A percentile compares a stretch with the other conserved stretches of the same genome.
These are phyloP conservation scores for Tortrix viridana DNA, from an alignment of 2,888 invertebrate species.

Conservation along the genomic window DNA sequence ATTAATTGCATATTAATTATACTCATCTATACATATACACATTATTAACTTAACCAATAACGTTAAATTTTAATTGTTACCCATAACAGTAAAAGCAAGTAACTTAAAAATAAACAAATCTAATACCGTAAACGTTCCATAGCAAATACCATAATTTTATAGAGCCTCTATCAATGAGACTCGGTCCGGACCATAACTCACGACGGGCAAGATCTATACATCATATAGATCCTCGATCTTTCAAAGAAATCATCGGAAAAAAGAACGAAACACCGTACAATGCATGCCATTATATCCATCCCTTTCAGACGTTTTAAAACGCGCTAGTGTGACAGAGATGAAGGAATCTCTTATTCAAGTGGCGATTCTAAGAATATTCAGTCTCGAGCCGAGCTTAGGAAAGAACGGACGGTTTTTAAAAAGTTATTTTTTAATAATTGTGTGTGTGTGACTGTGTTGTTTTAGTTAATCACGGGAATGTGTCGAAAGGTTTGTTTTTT, in stretches of 20 bases:
- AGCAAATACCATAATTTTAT: conserved; percentile 41
- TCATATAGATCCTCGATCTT: conserved; percentile 72
- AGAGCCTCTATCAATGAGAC: conserved; percentile 61
- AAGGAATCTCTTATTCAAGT: conserved; percentile 62
- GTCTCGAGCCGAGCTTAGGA: conserved; percentile 50
- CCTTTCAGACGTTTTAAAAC: conserved; percentile 44
- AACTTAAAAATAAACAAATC: conserved; percentile 37
- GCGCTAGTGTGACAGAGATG: conserved; percentile 49
- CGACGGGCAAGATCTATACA: conserved; percentile 74
- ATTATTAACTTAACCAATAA: neutral
- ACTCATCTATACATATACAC: too few relatives aligned
- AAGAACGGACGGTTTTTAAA: conserved; percentile 42
- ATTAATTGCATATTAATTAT: too few relatives aligned
- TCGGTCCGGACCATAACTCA: conserved; percentile 71
- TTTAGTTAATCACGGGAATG: neutral
- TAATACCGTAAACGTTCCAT: conserved; percentile 10
- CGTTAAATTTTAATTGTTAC: neutral
- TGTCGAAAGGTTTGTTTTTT: neutral
- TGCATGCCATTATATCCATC: conserved; percentile 76
- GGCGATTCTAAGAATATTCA: conserved; percentile 51
- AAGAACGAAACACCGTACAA: conserved; percentile 65
- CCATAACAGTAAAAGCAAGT: neutral
- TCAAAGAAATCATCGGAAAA: conserved; percentile 80
- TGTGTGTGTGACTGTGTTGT: conserved; percentile 10
- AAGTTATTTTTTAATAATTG: conserved; percentile 7